Evolutionary conservation across 2,113 vertebrate genomes (phyloP).

Genomic region (Caretta caretta): DNA sequence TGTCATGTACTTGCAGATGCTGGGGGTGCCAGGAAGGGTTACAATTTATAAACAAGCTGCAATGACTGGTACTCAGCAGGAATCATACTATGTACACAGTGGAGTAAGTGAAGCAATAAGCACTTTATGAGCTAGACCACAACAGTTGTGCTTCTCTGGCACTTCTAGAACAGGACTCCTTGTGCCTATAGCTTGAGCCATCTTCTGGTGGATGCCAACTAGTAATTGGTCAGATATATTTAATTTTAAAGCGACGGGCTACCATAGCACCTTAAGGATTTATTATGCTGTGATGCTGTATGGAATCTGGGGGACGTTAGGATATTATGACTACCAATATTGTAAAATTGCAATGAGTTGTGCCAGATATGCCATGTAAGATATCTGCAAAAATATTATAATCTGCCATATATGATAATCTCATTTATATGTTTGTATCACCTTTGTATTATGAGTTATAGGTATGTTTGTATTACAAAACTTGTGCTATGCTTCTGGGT

Average conservation of each 20-base stretch:
- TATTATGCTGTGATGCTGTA: too few species aligned
- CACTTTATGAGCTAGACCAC: not conserved
- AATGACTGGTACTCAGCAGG: not conserved
- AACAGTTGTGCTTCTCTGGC: not conserved
- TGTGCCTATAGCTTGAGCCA: not conserved
- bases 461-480: too few species aligned
- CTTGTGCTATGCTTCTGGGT: too few species aligned
- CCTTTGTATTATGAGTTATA: too few species aligned
- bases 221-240: not conserved
- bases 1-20: not conserved
- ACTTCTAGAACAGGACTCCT: too few species aligned
- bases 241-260: not conserved
- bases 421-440: too few species aligned
- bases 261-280: not conserved
- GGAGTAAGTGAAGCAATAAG: not conserved
- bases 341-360: too few species aligned
- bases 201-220: not conserved
- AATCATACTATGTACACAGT: not conserved
- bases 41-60: not conserved
- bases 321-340: too few species aligned
- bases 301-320: too few species aligned
- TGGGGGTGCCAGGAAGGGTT: not conserved
- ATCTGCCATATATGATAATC: too few species aligned
- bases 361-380: too few species aligned
- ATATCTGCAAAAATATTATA: too few species aligned